These are phyloP conservation scores for Paramormyrops kingsleyae DNA, from an alignment of 2,113 vertebrate genomes.

Conservation along the genomic window DNA sequence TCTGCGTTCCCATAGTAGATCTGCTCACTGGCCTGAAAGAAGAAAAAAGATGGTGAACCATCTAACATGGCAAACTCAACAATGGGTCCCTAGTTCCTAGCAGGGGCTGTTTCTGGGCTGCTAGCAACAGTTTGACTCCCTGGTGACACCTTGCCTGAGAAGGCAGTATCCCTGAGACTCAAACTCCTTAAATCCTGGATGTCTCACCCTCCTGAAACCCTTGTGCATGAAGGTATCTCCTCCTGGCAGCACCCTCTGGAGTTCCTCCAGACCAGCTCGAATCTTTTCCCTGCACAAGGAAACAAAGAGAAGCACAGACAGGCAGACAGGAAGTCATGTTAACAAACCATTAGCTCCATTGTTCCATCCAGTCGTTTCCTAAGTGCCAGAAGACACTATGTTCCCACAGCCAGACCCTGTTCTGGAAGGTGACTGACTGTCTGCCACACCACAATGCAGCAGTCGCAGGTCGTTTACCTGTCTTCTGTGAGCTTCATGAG, in stretches of 20 bases:
- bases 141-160: background rate
- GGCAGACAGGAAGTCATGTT: background rate
- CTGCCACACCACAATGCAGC: background rate
- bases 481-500: conserved; percentile 92
- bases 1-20: conserved; percentile 90
- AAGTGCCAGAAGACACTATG: background rate
- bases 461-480: conserved; percentile 62
- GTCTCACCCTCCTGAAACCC: conserved; percentile 82
- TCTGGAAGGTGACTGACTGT: background rate
- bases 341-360: background rate
- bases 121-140: background rate
- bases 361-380: background rate
- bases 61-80: no score
- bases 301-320: conserved; percentile 14
- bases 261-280: conserved; percentile 82
- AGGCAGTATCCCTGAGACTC: background rate
- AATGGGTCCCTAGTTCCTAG: background rate
- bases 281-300: conserved; percentile 76
- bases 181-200: background rate
- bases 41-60: background rate
- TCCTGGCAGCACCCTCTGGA: conserved; percentile 81
- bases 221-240: conserved; percentile 94
- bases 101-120: background rate
- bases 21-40: conserved; percentile 89
- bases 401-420: background rate